These are phyloP conservation scores for Eira barbara DNA, from an alignment of 2,113 vertebrate species.

Conservation along the genomic window DNA sequence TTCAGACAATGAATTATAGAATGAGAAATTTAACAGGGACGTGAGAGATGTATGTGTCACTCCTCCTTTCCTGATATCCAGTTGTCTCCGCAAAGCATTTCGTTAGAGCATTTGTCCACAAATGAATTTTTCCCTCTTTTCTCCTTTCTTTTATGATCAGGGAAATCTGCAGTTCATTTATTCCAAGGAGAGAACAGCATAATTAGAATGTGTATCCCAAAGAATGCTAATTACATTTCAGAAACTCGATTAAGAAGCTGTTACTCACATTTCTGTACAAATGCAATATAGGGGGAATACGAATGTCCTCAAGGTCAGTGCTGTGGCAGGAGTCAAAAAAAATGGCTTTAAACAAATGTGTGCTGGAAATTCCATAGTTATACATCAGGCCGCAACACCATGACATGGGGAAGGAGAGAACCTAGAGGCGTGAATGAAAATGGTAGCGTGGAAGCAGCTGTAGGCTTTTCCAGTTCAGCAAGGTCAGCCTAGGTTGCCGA, in stretches of 20 bases:
- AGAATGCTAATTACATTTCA: conserved; percentile 42
- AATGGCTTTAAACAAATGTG: background rate
- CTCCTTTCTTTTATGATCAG: conserved; percentile 52
- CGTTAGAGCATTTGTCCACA: background rate
- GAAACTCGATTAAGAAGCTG: conserved; percentile 31
- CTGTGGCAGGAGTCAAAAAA: background rate
- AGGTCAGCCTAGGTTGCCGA: background rate
- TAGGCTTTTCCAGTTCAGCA: background rate
- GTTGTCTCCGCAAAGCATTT: conserved; percentile 5
- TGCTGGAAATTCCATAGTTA: background rate
- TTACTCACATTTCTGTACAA: conserved; percentile 49
- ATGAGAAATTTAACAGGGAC: background rate
- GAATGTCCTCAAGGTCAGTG: background rate
- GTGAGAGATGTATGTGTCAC: background rate
- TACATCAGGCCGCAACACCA: background rate
- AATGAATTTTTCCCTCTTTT: background rate
- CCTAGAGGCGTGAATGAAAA: background rate
- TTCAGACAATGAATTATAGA: background rate
- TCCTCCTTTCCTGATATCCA: background rate
- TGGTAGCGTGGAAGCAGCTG: background rate
- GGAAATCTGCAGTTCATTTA: conserved; percentile 40
- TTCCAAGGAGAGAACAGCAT: background rate
- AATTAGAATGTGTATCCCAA: conserved; percentile 50
- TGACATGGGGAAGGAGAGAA: background rate
- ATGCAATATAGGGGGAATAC: background rate